phyloP scores from a whole-genome alignment of 2,888 invertebrate species.

The Peribatodes rhomboidaria region DNA sequence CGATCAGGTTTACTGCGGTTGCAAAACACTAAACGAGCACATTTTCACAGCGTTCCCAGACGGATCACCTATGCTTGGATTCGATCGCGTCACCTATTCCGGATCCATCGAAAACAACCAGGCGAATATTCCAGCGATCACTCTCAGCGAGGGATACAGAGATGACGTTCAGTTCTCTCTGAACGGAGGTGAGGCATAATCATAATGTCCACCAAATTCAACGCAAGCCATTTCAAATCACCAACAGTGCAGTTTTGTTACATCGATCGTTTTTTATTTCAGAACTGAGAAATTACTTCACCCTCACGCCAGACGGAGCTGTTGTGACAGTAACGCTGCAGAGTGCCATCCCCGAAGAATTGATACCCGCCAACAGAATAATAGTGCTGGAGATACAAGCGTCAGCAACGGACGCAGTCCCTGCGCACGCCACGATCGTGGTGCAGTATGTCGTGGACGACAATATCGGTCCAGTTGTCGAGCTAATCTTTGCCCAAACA shows the following conservation, averaged over 20 bases:
- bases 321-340: conserved; percentile 30
- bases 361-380: conserved; percentile 52
- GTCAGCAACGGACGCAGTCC: conserved; percentile 43
- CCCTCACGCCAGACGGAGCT: conserved; percentile 17
- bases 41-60: conserved; percentile 35
- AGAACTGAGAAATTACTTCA: conserved; percentile 33
- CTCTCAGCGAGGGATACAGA: conserved; percentile 53
- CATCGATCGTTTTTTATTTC: not conserved
- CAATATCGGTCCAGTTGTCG: conserved; percentile 16
- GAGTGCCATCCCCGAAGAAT: conserved; percentile 49
- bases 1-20: not conserved
- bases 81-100: conserved; percentile 51
- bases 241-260: not conserved
- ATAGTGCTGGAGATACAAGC: conserved; percentile 55
- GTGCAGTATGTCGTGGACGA: conserved; percentile 45
- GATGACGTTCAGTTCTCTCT: conserved; percentile 48
- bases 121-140: conserved; percentile 46
- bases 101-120: conserved; percentile 49
- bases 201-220: no score
- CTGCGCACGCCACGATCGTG: conserved; percentile 55
- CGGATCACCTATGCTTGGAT: conserved; percentile 44
- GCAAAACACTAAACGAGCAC: not conserved
- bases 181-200: conserved; percentile 32
- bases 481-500: conserved; percentile 42
- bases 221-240: not conserved